Conservation (phyloP, 2,888 invertebrate species). For the Ectemnius continuus region DNA sequence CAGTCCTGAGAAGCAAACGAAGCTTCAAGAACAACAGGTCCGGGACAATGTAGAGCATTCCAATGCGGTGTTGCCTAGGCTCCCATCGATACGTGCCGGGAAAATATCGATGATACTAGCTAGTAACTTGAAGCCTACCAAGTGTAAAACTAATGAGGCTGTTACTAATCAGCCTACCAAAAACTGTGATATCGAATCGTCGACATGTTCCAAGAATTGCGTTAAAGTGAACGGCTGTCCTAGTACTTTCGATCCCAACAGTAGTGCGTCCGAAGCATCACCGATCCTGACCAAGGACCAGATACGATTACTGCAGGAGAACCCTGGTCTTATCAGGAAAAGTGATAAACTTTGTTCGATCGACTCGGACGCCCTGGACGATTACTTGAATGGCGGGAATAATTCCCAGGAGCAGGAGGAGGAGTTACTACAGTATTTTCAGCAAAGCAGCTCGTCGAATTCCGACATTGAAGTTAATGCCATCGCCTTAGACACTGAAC, state of each 20-base stretch:
- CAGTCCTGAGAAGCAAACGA: conserved; percentile 75
- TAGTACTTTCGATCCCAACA: conserved; percentile 39
- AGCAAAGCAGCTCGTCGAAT: conserved; percentile 79
- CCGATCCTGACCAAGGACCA: conserved; percentile 63
- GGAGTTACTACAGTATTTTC: conserved; percentile 91
- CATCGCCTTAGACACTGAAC: conserved; percentile 63
- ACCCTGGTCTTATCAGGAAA: conserved; percentile 56
- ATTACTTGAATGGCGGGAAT: conserved; percentile 87
- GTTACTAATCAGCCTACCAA: conserved; percentile 59
- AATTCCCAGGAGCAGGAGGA: conserved; percentile 90
- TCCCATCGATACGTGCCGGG: conserved; percentile 58
- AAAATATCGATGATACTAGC: conserved; percentile 68
- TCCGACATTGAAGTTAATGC: conserved; percentile 69
- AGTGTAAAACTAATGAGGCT: conserved; percentile 62
- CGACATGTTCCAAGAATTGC: conserved; percentile 59
- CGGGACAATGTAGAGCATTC: conserved; percentile 55
- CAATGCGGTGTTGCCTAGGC: conserved; percentile 54
- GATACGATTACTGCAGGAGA: conserved; percentile 62
- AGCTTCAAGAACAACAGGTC: conserved; percentile 60
- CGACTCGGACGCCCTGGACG: conserved; percentile 89
- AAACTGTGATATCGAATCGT: conserved; percentile 66
- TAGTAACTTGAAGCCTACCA: conserved; percentile 63
- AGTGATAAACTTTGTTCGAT: conserved; percentile 83
- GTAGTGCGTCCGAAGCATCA: conserved; percentile 30
- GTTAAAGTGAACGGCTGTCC: conserved; percentile 64